Evolutionary conservation across 2,797 vertebrate species (phyloP).

Genomic region (Coranthus polyacanthus): DNA sequence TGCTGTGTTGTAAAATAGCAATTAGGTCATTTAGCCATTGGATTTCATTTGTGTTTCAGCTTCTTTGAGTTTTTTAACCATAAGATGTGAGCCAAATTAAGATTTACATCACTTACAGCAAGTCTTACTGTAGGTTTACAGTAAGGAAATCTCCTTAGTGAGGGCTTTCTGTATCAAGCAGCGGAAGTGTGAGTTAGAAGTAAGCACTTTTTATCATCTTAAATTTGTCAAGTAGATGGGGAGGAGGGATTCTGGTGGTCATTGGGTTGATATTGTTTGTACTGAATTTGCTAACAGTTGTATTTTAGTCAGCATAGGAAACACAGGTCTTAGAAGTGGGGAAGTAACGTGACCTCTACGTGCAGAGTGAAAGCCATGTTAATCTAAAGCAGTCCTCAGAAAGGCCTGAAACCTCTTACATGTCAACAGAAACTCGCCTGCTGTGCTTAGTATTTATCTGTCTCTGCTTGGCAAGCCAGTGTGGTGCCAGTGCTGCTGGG

Average conservation of each 20-base stretch:
- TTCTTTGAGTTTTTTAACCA: conserved; percentile 41
- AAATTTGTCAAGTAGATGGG: not conserved
- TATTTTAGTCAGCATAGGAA: conserved; percentile 38
- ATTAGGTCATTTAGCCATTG: conserved; percentile 41
- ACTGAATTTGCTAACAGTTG: conserved; percentile 23
- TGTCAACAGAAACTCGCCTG: conserved; percentile 80
- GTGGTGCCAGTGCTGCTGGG: conserved; percentile 64
- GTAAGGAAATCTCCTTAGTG: not conserved
- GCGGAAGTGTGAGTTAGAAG: conserved; percentile 6
- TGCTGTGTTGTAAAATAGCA: conserved; percentile 29
- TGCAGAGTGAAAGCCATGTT: conserved; percentile 65
- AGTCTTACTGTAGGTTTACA: conserved; percentile 6
- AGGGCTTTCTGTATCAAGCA: not conserved
- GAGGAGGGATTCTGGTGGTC: not conserved
- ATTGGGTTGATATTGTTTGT: conserved; percentile 3
- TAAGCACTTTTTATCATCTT: conserved; percentile 17
- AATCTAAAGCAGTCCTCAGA: conserved; percentile 75
- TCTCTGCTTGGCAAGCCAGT: conserved; percentile 67
- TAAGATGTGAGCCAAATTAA: conserved; percentile 32
- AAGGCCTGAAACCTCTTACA: conserved; percentile 68
- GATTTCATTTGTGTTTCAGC: conserved; percentile 51
- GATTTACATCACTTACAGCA: conserved; percentile 32
- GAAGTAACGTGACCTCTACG: conserved; percentile 72
- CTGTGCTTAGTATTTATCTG: conserved; percentile 74
- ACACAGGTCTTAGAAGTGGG: conserved; percentile 25